Evolutionary conservation across 2,113 vertebrate species (phyloP), one percentile per base, ranked within the genome.

Genomic region (Sinocyclocheilus rhinocerous): DNA sequence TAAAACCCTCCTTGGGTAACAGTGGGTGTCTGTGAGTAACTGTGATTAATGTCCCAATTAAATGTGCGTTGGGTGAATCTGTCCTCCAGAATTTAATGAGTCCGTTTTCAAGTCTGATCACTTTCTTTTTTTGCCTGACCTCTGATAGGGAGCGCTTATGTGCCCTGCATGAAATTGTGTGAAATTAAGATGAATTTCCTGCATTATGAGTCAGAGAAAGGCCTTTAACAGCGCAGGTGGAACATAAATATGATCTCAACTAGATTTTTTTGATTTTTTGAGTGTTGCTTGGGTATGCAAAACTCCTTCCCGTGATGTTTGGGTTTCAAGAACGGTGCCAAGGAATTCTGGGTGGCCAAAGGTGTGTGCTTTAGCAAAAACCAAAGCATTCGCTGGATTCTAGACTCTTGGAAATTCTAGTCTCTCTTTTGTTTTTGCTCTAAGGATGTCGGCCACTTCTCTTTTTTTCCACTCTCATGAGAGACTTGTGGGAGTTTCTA

Each of bases 1-100:
- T 57, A 57, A 55, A 83, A 83, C 15, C 18, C 67, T 83, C 48
- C 18, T 72, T 22, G 45, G 81, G 18, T 55, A 55, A 24, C 81
- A 72, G 81, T 83, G 67, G n/a, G n/a, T n/a, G n/a, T n/a, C n/a
- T n/a, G n/a, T n/a, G n/a, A n/a, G n/a, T n/a, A 55, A 24, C 81
- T 83, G 81, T 83, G 67, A 83, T 83, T 72, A 83, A 83, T 72
- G 67, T 57, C 48, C 48, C 67, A 57, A 72, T 83, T 83, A 83
- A 83, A 73, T 55, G 65, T 24, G 65, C 39, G 81, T 55, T 55
- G 26, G 81, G 67, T 57, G 67, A 83, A 57, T 72, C 81, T 73
- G 67, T 73, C 80, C 61, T 29, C 61, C 0, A 3, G 48, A 83
- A 57, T 83, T 70, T 55, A 83, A 83, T 72, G 81, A 83, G 65